Conservation (phyloP, 2,797 vertebrate species). For the Protosalanx chinensis region DNA sequence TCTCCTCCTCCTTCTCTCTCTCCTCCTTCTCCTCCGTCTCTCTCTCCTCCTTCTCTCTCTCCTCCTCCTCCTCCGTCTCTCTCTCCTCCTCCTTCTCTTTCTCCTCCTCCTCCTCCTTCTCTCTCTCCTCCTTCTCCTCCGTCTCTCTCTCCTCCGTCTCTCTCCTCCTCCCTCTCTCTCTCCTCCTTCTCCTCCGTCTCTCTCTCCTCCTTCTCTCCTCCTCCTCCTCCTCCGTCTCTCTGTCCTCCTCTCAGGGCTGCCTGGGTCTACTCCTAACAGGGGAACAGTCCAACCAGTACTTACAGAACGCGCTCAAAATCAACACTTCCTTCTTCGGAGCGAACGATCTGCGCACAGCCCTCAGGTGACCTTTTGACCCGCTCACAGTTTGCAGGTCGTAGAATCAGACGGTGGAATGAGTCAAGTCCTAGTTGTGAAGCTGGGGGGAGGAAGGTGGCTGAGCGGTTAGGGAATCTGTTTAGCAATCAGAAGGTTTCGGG, state of each 20-base stretch:
- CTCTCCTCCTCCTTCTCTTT: too few relatives aligned
- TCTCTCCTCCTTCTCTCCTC: too few relatives aligned
- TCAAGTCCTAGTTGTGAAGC: neutral
- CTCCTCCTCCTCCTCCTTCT: too few relatives aligned
- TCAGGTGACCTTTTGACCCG: conserved; percentile 59
- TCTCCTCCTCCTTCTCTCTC: conserved; percentile 26
- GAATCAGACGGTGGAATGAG: too few relatives aligned
- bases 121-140: conserved; percentile 8
- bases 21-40: neutral
- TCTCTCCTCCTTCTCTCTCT: too few relatives aligned
- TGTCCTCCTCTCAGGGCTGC: conserved; percentile 65
- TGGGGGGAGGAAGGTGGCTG: neutral
- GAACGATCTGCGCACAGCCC: conserved; percentile 68
- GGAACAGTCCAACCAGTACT: conserved; percentile 66
- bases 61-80: too few relatives aligned
- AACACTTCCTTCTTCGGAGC: conserved; percentile 75
- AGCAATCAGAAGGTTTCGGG: too few relatives aligned
- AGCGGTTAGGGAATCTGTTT: too few relatives aligned
- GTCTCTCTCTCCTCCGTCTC: too few relatives aligned
- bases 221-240: neutral
- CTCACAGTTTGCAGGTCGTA: neutral
- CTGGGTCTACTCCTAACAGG: conserved; percentile 76
- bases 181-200: too few relatives aligned
- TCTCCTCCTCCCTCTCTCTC: too few relatives aligned
- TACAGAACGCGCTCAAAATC: conserved; percentile 74